Percentiles rank a stretch among this genome's conserved stretches.
Conservation (phyloP, 2,797 vertebrate species). For the Catamblyrhynchus diadema region DNA sequence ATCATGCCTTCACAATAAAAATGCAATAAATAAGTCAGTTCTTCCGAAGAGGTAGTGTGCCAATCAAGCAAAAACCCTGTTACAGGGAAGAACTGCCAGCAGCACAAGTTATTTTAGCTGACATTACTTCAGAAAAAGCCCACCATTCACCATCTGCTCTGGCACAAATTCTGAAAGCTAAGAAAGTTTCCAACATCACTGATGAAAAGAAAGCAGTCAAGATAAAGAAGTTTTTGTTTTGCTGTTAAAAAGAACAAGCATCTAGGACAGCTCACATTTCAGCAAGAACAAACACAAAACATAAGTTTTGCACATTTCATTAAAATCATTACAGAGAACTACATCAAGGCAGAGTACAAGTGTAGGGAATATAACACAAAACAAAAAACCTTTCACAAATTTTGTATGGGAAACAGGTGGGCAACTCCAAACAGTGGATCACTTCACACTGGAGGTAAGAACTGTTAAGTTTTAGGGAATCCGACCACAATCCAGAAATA, state of each 20-base stretch:
- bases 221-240: conserved; percentile 41
- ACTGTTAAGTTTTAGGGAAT: neutral
- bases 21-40: conserved; percentile 20
- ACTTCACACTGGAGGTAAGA: neutral
- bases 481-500: neutral
- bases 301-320: neutral
- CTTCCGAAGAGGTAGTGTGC: neutral
- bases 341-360: neutral
- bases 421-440: neutral
- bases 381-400: neutral
- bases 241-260: conserved; percentile 43
- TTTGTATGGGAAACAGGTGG: neutral
- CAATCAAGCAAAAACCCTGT: conserved; percentile 55
- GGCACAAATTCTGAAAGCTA: conserved; percentile 46
- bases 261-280: conserved; percentile 14
- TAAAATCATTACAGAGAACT: neutral
- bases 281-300: conserved; percentile 1
- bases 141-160: conserved; percentile 63
- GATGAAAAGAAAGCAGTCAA: conserved; percentile 47
- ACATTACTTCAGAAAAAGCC: conserved; percentile 60
- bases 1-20: conserved; percentile 27
- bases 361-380: neutral
- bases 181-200: conserved; percentile 31
- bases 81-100: conserved; percentile 47
- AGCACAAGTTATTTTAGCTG: conserved; percentile 62